Base-by-base conservation (phyloP, 2,113 vertebrate species). In the Numenius arquata region DNA sequence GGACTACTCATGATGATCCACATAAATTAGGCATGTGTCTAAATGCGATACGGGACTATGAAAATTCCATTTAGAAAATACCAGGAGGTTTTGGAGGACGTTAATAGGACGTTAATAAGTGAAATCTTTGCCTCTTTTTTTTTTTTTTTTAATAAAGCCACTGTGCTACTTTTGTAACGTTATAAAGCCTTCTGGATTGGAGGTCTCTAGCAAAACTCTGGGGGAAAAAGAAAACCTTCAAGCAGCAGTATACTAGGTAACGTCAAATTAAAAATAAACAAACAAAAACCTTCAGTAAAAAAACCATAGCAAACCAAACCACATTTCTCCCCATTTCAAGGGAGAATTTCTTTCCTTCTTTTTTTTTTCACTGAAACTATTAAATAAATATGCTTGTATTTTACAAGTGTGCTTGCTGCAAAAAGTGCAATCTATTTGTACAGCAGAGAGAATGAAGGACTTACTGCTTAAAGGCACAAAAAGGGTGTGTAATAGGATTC, bases 391-490 rank as follows among this genome's bases (percentile, higher is more conserved):
- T 93, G 95, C 70, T 92, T 89, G 80, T 85, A 96, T 94, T 95
- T 97, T 96, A 87, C 92, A 95, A 94, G 48, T 92, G 90, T 92
- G 83, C 83, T 89, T 89, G 88, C 96, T 96, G 96, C 96, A 97
- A 97, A 97, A 97, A 95, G 96, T 96, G 95, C 96, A 97, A 97
- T 97, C 96, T 95, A 97, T 94, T 96, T 96, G 96, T 95, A 96
- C 96, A 93, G 89, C 95, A 96, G 53, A 94, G 83, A 94, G 91
- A 96, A 95, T 96, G 95, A 93, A 95, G 96, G 91, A 97, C 93
- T 97, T 86, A 92, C 66, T 97, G 93, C 96, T 97, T 97, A 96
- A 95, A 97, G 90, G 96, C 96, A 96, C 95, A 97, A 96, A 97
- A 97, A 93, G 93, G 91, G 96, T 96, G 93, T 96, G 94, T 96